phyloP scores from a whole-genome alignment of 2,113 vertebrate genomes.

The Tapirus terrestris region DNA sequence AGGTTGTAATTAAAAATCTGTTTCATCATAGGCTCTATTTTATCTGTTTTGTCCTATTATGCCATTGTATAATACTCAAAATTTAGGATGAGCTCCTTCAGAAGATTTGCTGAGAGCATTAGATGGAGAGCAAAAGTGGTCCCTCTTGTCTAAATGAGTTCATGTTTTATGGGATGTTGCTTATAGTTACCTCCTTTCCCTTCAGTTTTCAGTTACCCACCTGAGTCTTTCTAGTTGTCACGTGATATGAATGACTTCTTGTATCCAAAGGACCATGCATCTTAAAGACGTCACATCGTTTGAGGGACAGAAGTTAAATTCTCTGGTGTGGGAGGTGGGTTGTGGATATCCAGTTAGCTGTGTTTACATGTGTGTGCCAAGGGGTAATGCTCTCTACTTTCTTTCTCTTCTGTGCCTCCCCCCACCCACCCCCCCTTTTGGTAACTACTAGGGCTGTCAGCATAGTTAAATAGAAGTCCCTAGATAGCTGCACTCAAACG shows the following conservation, averaged over 20 bases:
- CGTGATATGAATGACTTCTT: not conserved
- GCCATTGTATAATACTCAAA: not conserved
- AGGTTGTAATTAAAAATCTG: not conserved
- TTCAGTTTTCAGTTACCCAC: not conserved
- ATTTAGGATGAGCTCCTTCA: not conserved
- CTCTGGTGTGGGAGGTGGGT: not conserved
- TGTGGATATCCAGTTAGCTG: not conserved
- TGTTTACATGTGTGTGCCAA: not conserved
- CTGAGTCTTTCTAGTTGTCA: not conserved
- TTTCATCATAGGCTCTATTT: not conserved
- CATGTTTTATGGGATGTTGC: not conserved
- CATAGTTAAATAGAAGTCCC: not conserved
- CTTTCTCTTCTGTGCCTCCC: not conserved
- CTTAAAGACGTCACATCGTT: not conserved
- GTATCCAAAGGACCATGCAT: not conserved
- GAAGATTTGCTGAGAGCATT: not conserved
- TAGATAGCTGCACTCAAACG: not conserved
- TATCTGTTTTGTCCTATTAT: not conserved
- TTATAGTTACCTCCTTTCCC: not conserved
- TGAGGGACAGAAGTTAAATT: not conserved
- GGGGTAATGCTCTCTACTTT: not conserved
- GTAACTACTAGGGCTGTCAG: not conserved
- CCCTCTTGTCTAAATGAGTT: not conserved
- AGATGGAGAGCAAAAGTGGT: not conserved
- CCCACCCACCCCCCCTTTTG: not conserved